Conservation (phyloP, 2,888 invertebrate species). For the Neoscelio sp. region DNA sequence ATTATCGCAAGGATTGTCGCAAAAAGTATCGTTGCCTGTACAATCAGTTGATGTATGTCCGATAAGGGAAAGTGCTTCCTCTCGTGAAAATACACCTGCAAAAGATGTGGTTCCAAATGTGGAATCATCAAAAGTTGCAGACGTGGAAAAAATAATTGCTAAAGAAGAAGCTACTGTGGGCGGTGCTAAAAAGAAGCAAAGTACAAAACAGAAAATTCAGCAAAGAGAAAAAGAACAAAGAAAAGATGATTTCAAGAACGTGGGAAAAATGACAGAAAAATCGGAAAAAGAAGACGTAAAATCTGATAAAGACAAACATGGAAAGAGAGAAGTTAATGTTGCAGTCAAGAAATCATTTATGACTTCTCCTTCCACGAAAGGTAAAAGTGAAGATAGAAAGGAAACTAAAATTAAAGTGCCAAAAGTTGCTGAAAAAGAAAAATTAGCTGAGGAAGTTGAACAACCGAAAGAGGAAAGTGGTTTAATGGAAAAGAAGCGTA, state of each 20-base stretch:
- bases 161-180: neutral
- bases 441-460: slow-evolving; percentile 50
- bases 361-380: neutral
- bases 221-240: slow-evolving; percentile 13
- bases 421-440: slow-evolving; percentile 33
- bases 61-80: neutral
- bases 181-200: slow-evolving; percentile 60
- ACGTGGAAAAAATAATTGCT: slow-evolving; percentile 20
- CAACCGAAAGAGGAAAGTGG: slow-evolving; percentile 33
- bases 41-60: neutral
- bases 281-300: slow-evolving; percentile 16
- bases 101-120: slow-evolving; percentile 13
- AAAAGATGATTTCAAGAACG: slow-evolving; percentile 60
- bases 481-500: slow-evolving; percentile 75
- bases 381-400: neutral
- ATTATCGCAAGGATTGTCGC: slow-evolving; percentile 87
- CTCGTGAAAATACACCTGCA: neutral
- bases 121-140: slow-evolving; percentile 39
- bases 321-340: slow-evolving; percentile 25
- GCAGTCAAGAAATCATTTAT: neutral
- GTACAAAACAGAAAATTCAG: slow-evolving; percentile 33
- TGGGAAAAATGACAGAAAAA: slow-evolving; percentile 28
- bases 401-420: neutral
- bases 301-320: slow-evolving; percentile 49
- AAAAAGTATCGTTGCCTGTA: slow-evolving; percentile 78